Evolutionary conservation across 2,797 vertebrate genomes (phyloP), one percentile per base, ranked within the genome.

Genomic region (Orientallactaga sibirica): DNA sequence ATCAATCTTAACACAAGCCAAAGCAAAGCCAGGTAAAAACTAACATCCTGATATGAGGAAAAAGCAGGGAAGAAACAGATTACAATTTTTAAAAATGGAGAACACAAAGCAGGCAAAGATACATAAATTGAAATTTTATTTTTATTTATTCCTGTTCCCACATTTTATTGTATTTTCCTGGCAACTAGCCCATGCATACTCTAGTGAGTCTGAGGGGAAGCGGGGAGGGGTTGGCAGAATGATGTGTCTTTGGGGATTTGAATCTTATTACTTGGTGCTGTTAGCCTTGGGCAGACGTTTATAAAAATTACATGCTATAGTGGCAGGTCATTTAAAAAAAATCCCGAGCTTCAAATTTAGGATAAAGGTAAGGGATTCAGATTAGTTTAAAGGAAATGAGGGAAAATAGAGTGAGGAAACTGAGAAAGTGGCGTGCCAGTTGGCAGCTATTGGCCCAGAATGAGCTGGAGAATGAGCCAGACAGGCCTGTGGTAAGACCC

Each of bases 141-240:
- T 94, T 73, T 94, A 93, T 95, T 97, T 93, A 95, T 97, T 96
- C 75, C 88, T 89, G 76, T 94, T 97, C 90, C 86, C 93, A 95
- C 88, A 93, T 96, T 97, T 95, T 96, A 95, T 90, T 89, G 83
- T 85, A 77, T 70, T 96, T 97, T 79, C 88, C 95, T 97, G 95
- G 94, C 86, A 84, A 85, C 80, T 75, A 64, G 61, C 92, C 94
- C 66, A 5, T 58, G 55, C 55, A 14, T 48, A 22, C 82, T 89
- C 94, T 85, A 90, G 92, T 94, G 90, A 96, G 86, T 89, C 93
- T 79, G 6, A 74, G 77, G 78, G 52, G 86, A 73, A 37, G n/a
- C n/a, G n/a, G 33, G 86, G 70, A 85, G 83, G 88, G 70, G 58
- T 43, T 48, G 96, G 96, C 90, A 96, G 95, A 91, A 94, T 82